Conservation (phyloP, 1,140 invertebrate species). For the Pachypeltis micranthus region DNA sequence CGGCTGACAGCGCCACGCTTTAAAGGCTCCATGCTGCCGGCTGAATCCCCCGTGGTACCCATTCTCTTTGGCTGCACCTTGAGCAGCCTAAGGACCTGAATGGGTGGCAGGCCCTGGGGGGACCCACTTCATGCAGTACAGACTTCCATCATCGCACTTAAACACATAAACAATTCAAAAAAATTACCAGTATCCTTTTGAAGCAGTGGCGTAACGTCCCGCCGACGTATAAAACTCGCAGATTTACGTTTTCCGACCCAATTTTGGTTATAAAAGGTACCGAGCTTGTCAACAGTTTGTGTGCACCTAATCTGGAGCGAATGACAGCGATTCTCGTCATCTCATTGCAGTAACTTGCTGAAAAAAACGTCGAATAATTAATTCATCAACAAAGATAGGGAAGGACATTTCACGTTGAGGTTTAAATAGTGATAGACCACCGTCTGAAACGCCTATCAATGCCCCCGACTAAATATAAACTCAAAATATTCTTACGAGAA, state of each 20-base stretch:
- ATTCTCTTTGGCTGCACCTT: no score
- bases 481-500: not conserved
- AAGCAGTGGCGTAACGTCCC: slow-evolving; percentile 69
- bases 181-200: slow-evolving; percentile 45
- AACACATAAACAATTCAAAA: slow-evolving; percentile 2
- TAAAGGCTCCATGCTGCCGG: no score
- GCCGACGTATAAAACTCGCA: slow-evolving; percentile 55
- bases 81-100: no score
- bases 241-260: slow-evolving; percentile 42
- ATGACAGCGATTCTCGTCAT: slow-evolving; percentile 59
- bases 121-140: slow-evolving; percentile 7
- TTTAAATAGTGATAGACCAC: no score
- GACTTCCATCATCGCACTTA: slow-evolving; percentile 12
- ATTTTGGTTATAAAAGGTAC: slow-evolving; percentile 53
- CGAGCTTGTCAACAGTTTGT: slow-evolving; percentile 51
- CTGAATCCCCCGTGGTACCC: no score
- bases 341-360: slow-evolving; percentile 64
- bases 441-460: no score
- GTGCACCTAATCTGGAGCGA: slow-evolving; percentile 54
- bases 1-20: no score
- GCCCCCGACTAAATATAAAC: not conserved
- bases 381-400: slow-evolving; percentile 9
- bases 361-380: slow-evolving; percentile 21
- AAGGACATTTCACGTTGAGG: no score
- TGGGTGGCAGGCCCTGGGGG: no score